These are phyloP conservation scores for Chaitophorus viminalis DNA, from an alignment of 2,888 invertebrate genomes.

Conservation along the genomic window DNA sequence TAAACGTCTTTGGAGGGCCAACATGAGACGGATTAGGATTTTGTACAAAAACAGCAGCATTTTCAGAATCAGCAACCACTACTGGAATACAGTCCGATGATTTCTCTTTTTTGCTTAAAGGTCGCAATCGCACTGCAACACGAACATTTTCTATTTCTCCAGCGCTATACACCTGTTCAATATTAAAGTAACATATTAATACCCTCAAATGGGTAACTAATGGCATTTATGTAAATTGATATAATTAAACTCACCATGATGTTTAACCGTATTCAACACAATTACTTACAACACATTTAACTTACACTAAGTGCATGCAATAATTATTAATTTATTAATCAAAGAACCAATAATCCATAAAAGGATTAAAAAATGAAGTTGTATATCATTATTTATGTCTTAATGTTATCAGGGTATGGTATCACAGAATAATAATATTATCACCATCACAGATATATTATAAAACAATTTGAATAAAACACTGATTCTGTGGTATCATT, in stretches of 20 bases:
- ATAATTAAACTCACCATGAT: constrained; percentile 10
- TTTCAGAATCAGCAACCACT: constrained; percentile 80
- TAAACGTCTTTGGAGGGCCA: constrained; percentile 83
- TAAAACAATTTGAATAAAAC: too few relatives aligned
- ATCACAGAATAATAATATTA: too few relatives aligned
- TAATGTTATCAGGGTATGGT: too few relatives aligned
- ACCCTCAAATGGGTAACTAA: background rate
- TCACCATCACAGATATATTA: too few relatives aligned
- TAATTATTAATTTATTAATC: too few relatives aligned
- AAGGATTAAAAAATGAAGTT: too few relatives aligned
- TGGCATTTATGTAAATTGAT: background rate
- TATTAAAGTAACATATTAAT: background rate
- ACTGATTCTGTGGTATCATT: too few relatives aligned
- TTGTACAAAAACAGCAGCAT: constrained; percentile 81
- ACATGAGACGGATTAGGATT: constrained; percentile 73
- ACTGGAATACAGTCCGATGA: constrained; percentile 78
- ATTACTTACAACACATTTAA: background rate
- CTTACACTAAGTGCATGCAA: too few relatives aligned
- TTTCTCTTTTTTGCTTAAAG: constrained; percentile 87
- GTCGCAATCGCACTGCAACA: constrained; percentile 94
- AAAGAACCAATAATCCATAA: too few relatives aligned
- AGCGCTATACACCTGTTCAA: constrained; percentile 20
- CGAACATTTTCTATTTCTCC: constrained; percentile 91
- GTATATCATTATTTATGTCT: too few relatives aligned
- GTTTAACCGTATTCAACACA: background rate